phyloP scores from a whole-genome alignment of 2,888 invertebrate genomes.

The Heliconius ethilla region DNA sequence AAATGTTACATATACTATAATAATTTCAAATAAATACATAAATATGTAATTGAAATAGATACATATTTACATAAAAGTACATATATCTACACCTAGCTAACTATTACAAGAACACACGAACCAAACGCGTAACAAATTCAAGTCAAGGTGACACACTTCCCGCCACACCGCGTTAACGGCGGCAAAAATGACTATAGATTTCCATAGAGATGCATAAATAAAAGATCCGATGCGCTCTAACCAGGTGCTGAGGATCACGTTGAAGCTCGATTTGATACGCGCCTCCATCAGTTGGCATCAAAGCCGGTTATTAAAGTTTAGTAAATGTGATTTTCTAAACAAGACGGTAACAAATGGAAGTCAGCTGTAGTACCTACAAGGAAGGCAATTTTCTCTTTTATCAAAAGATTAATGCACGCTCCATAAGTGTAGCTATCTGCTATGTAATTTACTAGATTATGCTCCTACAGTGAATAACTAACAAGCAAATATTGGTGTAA shows the following conservation, averaged over 20 bases:
- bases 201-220: conserved; percentile 78
- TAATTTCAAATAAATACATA: no score
- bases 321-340: conserved; percentile 81
- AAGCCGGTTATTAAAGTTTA: conserved; percentile 78
- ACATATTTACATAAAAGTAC: background rate
- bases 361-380: conserved; percentile 49
- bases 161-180: conserved; percentile 57
- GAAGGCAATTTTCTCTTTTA: conserved; percentile 51
- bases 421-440: conserved; percentile 41
- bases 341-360: conserved; percentile 77
- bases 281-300: conserved; percentile 74
- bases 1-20: no score
- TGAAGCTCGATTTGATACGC: conserved; percentile 79
- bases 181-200: conserved; percentile 68
- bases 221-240: conserved; percentile 76
- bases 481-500: conserved; percentile 17
- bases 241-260: conserved; percentile 79
- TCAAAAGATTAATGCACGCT: conserved; percentile 46
- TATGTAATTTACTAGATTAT: conserved; percentile 38
- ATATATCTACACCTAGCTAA: no score
- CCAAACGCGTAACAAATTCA: conserved; percentile 70
- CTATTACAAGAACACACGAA: conserved; percentile 37
- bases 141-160: conserved; percentile 78
- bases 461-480: conserved; percentile 24
- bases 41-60: no score